Evolutionary conservation across 2,113 vertebrate species (phyloP), one percentile per base, ranked within the genome.

Genomic region (Cranoglanis bouderius): DNA sequence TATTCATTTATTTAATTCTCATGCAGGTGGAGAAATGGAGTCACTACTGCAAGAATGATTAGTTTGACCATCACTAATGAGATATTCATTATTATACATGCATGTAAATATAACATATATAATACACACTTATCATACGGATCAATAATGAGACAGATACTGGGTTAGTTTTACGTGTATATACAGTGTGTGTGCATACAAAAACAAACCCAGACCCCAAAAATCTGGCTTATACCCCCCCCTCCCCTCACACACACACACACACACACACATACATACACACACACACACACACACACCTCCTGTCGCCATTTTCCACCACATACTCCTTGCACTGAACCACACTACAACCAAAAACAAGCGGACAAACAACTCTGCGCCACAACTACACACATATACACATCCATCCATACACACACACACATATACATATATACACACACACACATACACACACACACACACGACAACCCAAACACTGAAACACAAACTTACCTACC

Each of bases 301-400:
- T 89, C 92, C 93, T 96, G 95, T 96, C 95, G 95, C 95, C 95
- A 96, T 96, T 96, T 96, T 96, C 95, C 93, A 92, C 95, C 92
- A 92, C 93, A 95, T 95, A 96, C 95, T 88, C 82, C 49, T 92
- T 93, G 93, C 94, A 95, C 94, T 94, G 93, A 93, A 93, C 91
- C 92, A 91, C 90, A 70, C 85, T 32, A 93, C 92, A 92, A 88
- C 92, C 89, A 72, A 72, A 82, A 59, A 32, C n/a, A 32, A 26
- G 26, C 35, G 59, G 51, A 38, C 16, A 35, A 46, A 87, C 86
- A 80, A 70, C 67, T 70, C 90, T 90, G 89, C 90, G 92, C 49
- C 74, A 82, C 86, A 81, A 38, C n/a, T 38, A n/a, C 12, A n/a
- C 29, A 65, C 63, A n/a, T 29, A n/a, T 29, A 12, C 26, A 10